These are phyloP conservation scores for human DNA, from an alignment of 2,113 vertebrate genomes.

Conservation along the genomic window GRCh38 chr14:33696501-33697000, in stretches of 20 bases:
- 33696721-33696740: constrained; percentile 81
- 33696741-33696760: constrained; percentile 70
- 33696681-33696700: constrained; percentile 85
- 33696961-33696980: constrained; percentile 11
- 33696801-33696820: constrained; percentile 70
- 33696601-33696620: constrained; percentile 80
- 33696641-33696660: constrained; percentile 86
- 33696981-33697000: constrained; percentile 59
- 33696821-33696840: constrained; percentile 66
- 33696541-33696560: constrained; percentile 66
- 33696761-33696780: constrained; percentile 78
- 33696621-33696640: constrained; percentile 80
- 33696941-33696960: constrained; percentile 56
- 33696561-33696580: constrained; percentile 45
- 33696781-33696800: constrained; percentile 78
- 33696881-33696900: constrained; percentile 25
- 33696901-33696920: constrained; percentile 50
- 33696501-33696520: constrained; percentile 44
- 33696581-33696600: constrained; percentile 70
- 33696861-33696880: constrained; percentile 30
- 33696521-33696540: constrained; percentile 29
- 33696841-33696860: constrained; percentile 52
- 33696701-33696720: constrained; percentile 80
- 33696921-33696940: constrained; percentile 46
- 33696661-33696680: constrained; percentile 83